Percentiles rank a stretch among this genome's conserved stretches.
Conservation (phyloP, 1,140 invertebrate species). For the Hormaphis cornu region DNA sequence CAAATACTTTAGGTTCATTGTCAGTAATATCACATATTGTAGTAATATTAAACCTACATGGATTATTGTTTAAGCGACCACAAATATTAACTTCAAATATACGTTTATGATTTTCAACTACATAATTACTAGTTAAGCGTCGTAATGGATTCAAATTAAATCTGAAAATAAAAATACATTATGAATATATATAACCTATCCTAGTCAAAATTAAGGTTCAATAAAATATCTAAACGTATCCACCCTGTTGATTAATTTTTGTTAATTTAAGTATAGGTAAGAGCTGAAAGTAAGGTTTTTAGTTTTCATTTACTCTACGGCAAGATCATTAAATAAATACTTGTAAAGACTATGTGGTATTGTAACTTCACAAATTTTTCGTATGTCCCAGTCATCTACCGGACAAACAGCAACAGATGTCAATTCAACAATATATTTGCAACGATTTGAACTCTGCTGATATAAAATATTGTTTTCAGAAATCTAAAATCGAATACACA, state of each 20-base stretch:
- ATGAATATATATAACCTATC: background rate
- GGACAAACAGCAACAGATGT: background rate
- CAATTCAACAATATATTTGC: slow-evolving; percentile 4
- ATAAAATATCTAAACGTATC: too few relatives aligned
- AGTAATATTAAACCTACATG: slow-evolving; percentile 7
- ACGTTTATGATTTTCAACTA: slow-evolving; percentile 10
- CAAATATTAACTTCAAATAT: slow-evolving; percentile 8
- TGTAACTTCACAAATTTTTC: background rate
- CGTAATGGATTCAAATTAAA: slow-evolving; percentile 7
- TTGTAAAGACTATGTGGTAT: background rate
- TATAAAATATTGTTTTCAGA: background rate
- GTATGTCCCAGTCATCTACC: background rate
- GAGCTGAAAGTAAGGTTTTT: too few relatives aligned
- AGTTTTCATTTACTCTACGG: too few relatives aligned
- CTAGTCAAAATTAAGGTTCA: too few relatives aligned
- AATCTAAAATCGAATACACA: background rate
- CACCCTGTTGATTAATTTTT: too few relatives aligned
- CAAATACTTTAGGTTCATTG: background rate
- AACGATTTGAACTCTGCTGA: background rate
- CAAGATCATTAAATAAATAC: slow-evolving; percentile 5
- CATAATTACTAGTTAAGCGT: background rate
- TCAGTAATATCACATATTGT: slow-evolving; percentile 10
- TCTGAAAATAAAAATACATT: background rate
- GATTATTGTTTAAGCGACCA: background rate
- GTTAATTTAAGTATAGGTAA: too few relatives aligned